Evolutionary conservation across 2,797 vertebrate species (phyloP).

Genomic region (Acanthis flammea): DNA sequence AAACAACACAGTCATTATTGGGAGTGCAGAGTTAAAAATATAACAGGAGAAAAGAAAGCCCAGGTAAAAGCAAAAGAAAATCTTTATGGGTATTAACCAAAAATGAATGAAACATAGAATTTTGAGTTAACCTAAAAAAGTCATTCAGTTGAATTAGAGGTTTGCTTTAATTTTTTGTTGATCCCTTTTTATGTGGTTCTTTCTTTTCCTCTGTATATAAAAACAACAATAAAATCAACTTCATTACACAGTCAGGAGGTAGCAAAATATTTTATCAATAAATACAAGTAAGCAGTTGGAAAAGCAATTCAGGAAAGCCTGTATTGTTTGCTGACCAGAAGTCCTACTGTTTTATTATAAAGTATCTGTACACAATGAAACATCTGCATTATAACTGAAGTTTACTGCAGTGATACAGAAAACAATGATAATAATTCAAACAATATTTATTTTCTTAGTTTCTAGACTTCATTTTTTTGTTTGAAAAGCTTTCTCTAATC

Average conservation of each 20-base stretch:
- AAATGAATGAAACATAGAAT: background rate
- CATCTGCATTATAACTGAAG: background rate
- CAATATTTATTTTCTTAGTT: background rate
- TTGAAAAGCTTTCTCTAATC: conserved; percentile 1
- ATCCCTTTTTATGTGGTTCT: background rate
- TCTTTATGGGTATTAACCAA: background rate
- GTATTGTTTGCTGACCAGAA: background rate
- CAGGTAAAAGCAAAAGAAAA: background rate
- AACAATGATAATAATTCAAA: conserved; percentile 1
- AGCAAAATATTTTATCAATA: background rate
- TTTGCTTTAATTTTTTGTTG: background rate
- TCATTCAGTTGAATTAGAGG: background rate
- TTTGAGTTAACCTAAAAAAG: background rate
- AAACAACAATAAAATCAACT: background rate
- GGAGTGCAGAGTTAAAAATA: background rate
- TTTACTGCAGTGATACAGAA: background rate
- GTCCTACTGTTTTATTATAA: background rate
- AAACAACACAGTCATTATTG: background rate
- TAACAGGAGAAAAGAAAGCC: background rate
- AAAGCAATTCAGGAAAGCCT: background rate
- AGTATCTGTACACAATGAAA: background rate
- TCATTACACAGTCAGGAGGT: background rate
- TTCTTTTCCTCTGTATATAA: background rate
- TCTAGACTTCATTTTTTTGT: background rate
- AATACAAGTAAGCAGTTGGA: background rate